phyloP scores from a whole-genome alignment of 2,797 vertebrate genomes.

The Myiothlypis coronata region DNA sequence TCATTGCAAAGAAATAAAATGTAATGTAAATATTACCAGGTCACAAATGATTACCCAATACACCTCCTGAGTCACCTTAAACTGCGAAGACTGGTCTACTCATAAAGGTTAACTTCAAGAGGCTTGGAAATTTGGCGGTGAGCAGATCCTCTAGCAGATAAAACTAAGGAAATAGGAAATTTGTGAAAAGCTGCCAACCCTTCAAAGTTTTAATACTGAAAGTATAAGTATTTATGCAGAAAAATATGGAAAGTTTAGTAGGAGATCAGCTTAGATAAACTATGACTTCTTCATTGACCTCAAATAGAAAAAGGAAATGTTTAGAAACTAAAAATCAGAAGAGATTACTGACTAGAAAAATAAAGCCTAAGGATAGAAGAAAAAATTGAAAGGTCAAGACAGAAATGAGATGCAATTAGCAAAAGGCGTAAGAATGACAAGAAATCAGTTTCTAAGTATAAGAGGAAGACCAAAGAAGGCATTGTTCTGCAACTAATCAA shows the following conservation, averaged over 20 bases:
- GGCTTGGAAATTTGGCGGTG: not conserved
- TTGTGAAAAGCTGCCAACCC: not conserved
- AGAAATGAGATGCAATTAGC: slow-evolving; percentile 33
- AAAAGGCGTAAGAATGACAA: slow-evolving; percentile 20
- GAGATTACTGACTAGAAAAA: not conserved
- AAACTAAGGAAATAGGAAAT: not conserved
- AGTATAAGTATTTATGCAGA: not conserved
- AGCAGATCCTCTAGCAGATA: not conserved
- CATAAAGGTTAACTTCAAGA: not conserved
- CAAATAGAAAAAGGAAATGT: not conserved
- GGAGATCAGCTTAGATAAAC: not conserved
- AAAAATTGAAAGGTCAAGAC: slow-evolving; percentile 20
- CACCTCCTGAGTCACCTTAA: not conserved
- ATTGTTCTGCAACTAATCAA: slow-evolving; percentile 44
- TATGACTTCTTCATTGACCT: not conserved
- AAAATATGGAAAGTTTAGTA: not conserved
- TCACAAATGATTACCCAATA: not conserved
- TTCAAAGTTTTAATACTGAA: not conserved
- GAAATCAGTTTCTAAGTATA: slow-evolving; percentile 12
- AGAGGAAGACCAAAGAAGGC: slow-evolving; percentile 1
- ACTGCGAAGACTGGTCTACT: not conserved
- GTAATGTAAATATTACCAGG: not conserved
- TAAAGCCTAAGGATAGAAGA: not conserved
- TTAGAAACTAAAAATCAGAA: not conserved
- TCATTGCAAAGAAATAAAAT: not conserved